These are phyloP conservation scores for Venusia cambrica DNA, from an alignment of 2,888 invertebrate genomes.

Conservation along the genomic window DNA sequence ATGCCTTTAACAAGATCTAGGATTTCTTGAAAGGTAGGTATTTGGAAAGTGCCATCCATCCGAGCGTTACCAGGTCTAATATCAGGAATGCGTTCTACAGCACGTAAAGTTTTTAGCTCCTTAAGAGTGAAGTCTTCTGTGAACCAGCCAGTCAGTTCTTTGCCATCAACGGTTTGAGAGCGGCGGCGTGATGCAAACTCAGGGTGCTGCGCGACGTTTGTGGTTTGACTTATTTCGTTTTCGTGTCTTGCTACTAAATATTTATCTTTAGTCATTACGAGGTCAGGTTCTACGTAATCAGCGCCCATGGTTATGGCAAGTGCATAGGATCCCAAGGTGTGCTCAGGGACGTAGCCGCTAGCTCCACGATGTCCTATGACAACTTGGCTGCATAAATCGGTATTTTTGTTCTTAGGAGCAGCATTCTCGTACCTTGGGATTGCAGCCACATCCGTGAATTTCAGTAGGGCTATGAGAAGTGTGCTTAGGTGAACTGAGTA, in stretches of 20 bases:
- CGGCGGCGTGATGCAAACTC: conserved; percentile 54
- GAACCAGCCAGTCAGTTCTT: conserved; percentile 58
- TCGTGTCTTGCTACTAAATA: conserved; percentile 63
- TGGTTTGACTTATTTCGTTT: conserved; percentile 59
- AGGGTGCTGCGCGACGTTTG: conserved; percentile 50
- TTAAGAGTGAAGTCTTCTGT: conserved; percentile 68
- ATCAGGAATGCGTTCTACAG: conserved; percentile 55
- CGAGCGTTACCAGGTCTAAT: conserved; percentile 63
- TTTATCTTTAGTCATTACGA: conserved; percentile 67
- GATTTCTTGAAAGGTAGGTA: conserved; percentile 67
- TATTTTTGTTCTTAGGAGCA: conserved; percentile 2
- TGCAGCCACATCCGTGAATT: conserved; percentile 4
- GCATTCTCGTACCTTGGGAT: conserved; percentile 1
- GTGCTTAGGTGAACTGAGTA: background rate
- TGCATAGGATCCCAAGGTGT: conserved; percentile 67
- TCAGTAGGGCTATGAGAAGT: conserved; percentile 6
- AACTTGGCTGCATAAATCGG: conserved; percentile 30
- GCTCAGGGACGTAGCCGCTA: conserved; percentile 53
- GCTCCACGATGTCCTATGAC: conserved; percentile 28
- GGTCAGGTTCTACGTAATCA: conserved; percentile 69
- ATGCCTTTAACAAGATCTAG: conserved; percentile 60
- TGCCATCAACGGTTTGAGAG: conserved; percentile 55
- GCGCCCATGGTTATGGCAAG: conserved; percentile 67
- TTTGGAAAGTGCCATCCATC: conserved; percentile 52
- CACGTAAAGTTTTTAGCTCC: conserved; percentile 62